These are phyloP conservation scores for Leptopilina boulardi DNA, from an alignment of 1,140 invertebrate genomes.

Conservation along the genomic window DNA sequence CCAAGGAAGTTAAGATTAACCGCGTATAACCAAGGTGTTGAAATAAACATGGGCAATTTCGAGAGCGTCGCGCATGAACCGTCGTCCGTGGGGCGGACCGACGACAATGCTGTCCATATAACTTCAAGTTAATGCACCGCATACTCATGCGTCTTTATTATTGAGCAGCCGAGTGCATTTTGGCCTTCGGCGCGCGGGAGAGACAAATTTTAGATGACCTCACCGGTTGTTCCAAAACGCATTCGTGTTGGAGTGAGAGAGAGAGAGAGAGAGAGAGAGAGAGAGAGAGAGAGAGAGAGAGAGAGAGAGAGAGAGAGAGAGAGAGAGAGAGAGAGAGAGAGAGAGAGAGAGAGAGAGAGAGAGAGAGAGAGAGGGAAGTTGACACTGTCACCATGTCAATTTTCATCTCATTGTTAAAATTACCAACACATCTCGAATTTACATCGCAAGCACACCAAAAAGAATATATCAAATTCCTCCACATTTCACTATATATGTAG, in stretches of 20 bases:
- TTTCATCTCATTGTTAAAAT: slow-evolving; percentile 1
- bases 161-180: slow-evolving; percentile 13
- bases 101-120: slow-evolving; percentile 27
- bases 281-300: no score
- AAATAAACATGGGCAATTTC: slow-evolving; percentile 31
- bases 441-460: no score
- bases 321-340: no score
- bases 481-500: no score
- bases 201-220: slow-evolving; percentile 37
- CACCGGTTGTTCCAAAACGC: neutral
- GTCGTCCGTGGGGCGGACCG: neutral
- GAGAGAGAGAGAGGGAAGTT: no score
- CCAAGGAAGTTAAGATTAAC: slow-evolving; percentile 16
- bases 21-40: slow-evolving; percentile 11
- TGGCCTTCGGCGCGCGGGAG: neutral
- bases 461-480: no score
- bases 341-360: no score
- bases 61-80: slow-evolving; percentile 17
- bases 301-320: no score
- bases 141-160: slow-evolving; percentile 31
- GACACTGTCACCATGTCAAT: neutral
- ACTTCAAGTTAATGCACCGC: slow-evolving; percentile 29
- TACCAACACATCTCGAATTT: neutral
- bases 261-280: no score
- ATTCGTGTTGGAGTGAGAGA: no score